These are phyloP conservation scores for Protobothrops flavoviridis DNA, from an alignment of 2,113 vertebrate species.

Conservation along the genomic window DNA sequence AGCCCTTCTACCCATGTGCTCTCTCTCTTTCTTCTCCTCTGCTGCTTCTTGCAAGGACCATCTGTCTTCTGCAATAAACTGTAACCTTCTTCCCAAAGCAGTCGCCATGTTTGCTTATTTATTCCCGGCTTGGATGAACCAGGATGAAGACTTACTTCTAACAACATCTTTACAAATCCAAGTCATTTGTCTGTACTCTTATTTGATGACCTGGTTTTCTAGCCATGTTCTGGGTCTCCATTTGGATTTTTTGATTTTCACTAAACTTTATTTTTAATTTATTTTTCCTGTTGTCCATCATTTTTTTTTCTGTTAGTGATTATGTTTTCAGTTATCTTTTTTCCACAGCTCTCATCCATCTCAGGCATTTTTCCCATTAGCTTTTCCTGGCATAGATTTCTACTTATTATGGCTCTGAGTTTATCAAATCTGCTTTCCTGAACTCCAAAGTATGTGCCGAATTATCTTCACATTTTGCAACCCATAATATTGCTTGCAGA, in stretches of 20 bases:
- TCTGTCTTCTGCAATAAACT: too few relatives aligned
- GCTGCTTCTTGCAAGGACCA: too few relatives aligned
- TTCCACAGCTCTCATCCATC: not conserved
- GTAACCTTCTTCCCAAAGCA: too few relatives aligned
- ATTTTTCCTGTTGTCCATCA: not conserved
- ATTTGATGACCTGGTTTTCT: not conserved
- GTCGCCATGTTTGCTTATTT: too few relatives aligned
- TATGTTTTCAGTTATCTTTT: not conserved
- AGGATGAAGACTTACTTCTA: too few relatives aligned
- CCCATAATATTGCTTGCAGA: not conserved
- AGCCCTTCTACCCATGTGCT: too few relatives aligned
- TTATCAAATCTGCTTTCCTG: not conserved
- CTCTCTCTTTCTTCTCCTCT: too few relatives aligned
- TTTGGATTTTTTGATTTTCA: not conserved
- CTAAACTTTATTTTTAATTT: not conserved
- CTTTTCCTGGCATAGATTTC: not conserved
- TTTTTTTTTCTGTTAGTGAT: not conserved
- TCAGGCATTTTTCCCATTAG: not conserved
- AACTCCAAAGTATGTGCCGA: not conserved
- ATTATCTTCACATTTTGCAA: not conserved
- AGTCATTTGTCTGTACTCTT: not conserved
- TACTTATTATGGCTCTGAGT: not conserved
- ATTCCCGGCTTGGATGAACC: too few relatives aligned
- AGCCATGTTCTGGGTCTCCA: not conserved
- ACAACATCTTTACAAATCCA: not conserved